Evolutionary conservation across 2,797 vertebrate species (phyloP).

Genomic region (Cheirogaleus major): DNA sequence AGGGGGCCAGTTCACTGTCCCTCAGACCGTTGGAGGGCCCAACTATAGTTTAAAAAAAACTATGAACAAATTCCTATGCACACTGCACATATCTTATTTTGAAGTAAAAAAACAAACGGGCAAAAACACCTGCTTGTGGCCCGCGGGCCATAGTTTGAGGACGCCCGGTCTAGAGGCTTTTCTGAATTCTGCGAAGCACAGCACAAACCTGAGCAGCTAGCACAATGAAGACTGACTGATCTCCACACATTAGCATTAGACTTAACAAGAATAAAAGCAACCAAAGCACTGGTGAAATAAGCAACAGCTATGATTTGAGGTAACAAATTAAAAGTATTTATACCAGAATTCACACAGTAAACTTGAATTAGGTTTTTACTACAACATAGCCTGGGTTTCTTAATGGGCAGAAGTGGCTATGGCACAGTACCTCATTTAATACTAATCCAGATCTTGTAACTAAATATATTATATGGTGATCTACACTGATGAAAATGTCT

Average conservation of each 20-base stretch:
- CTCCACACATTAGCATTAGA: not conserved
- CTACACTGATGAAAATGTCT: not conserved
- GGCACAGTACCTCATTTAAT: not conserved
- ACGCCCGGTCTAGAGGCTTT: not conserved
- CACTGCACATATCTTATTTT: too few species aligned
- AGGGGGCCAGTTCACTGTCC: too few species aligned
- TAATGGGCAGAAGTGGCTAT: not conserved
- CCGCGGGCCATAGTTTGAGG: too few species aligned
- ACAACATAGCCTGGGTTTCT: not conserved
- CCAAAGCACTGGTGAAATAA: not conserved
- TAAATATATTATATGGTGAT: not conserved
- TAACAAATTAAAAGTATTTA: not conserved
- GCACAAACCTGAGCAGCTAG: not conserved
- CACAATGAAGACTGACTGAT: not conserved
- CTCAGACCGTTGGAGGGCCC: too few species aligned
- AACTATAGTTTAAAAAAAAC: too few species aligned
- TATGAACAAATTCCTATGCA: too few species aligned
- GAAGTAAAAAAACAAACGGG: too few species aligned
- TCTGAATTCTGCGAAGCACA: not conserved
- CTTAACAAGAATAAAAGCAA: not conserved
- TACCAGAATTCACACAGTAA: not conserved
- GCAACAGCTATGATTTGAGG: not conserved
- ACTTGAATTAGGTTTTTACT: not conserved
- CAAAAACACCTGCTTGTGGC: too few species aligned
- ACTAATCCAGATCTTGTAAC: not conserved